Percentiles rank a stretch among this genome's conserved stretches.
These are phyloP conservation scores for Bos javanicus DNA, from an alignment of 2,113 vertebrate genomes.

Conservation along the genomic window DNA sequence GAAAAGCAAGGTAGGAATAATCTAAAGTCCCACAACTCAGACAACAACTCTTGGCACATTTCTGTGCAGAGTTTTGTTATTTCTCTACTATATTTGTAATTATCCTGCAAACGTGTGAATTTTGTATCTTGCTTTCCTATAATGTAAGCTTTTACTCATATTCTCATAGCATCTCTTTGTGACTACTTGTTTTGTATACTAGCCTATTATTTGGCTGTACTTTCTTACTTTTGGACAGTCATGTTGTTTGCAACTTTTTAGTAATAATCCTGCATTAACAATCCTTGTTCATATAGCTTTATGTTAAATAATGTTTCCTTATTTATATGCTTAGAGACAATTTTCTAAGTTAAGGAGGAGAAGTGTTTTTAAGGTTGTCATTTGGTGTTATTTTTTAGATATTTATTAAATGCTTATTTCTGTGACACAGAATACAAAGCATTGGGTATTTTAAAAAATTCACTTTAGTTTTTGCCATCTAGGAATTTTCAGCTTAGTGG, in stretches of 20 bases:
- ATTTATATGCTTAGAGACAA: background rate
- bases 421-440: background rate
- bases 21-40: background rate
- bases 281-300: background rate
- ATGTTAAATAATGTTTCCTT: background rate
- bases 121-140: background rate
- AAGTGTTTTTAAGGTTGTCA: background rate
- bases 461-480: background rate
- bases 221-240: background rate
- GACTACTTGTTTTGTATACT: background rate
- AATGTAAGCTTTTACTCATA: background rate
- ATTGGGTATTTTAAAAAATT: background rate
- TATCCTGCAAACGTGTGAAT: background rate
- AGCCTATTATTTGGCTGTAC: background rate
- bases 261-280: background rate
- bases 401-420: conserved; percentile 12
- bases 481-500: conserved; percentile 16
- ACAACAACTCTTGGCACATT: background rate
- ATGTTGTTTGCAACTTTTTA: background rate
- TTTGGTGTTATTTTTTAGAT: background rate
- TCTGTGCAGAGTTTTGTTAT: background rate
- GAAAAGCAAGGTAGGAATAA: background rate
- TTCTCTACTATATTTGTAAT: background rate
- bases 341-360: conserved; percentile 13
- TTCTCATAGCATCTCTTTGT: background rate